Base-by-base conservation (phyloP, 1,140 invertebrate genomes). In the Drosophila prosaltans region DNA sequence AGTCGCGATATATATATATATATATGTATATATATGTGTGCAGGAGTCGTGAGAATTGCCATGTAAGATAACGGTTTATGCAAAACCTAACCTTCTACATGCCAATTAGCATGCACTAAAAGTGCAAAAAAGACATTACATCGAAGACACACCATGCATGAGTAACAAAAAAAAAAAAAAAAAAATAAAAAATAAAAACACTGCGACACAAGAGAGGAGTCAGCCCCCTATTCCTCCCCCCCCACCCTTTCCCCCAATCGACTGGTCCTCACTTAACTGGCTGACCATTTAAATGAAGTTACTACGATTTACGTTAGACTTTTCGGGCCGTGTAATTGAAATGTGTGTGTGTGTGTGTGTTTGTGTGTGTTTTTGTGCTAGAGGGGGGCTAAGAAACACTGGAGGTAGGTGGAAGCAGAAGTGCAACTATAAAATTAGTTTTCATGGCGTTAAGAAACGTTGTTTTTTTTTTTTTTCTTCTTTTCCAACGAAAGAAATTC, bases 371-470 rank as follows among this genome's bases (percentile, higher is more conserved):
- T 0, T 39, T n/a, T 21, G 6, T 6, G 7, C 7, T 7, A 63
- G 24, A 48, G 48, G 55, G 45, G 43, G 6, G 57, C 0, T 41
- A 21, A 26, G 45, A 21, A 51, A 51, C 45, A 51, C 26, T 51
- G 45, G 3, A 51, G 45, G 21, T 26, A 8, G 45, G 8, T 8
- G 21, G 21, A 9, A 66, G 40, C 36, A 61, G 80, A 64, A 74
- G 79, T 78, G 80, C 74, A 74, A 83, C 81, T 78, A 88, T 88
- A 83, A 88, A 88, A 89, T 88, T 89, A 89, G 83, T 83, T 88
- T 88, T 88, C 83, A 88, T 88, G 83, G 83, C 83, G 84, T 89
- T 89, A 88, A 89, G 78, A 80, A 89, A 81, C 72, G 77, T 84
- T 81, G 75, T 66, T 48, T 62, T 30, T 63, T 9, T 10, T 55